Conservation (phyloP, 2,113 vertebrate species). For the Gasterosteus aculeatus region DNA sequence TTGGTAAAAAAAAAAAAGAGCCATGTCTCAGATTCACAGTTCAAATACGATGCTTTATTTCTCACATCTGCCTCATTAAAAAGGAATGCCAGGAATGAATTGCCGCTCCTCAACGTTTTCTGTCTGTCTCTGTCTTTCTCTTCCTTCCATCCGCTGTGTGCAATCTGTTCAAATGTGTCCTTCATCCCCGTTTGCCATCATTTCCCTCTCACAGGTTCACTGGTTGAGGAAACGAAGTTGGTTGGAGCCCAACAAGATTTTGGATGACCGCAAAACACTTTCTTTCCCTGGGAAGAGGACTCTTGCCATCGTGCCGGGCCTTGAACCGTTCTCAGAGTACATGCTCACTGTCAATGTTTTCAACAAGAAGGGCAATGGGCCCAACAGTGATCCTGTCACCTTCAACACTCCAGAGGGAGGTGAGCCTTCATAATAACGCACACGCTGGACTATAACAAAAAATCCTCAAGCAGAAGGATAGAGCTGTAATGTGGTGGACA, state of each 20-base stretch:
- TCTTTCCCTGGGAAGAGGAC: slow-evolving; percentile 85
- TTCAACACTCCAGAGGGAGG: slow-evolving; percentile 96
- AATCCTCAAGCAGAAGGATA: not conserved
- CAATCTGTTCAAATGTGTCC: not conserved
- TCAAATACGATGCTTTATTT: slow-evolving; percentile 1
- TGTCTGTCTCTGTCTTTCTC: not conserved
- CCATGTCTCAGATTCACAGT: not conserved
- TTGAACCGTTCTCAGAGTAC: slow-evolving; percentile 93
- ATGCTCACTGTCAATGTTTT: slow-evolving; percentile 87
- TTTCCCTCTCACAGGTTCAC: slow-evolving; percentile 81
- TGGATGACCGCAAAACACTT: slow-evolving; percentile 83
- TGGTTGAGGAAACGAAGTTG: slow-evolving; percentile 87
- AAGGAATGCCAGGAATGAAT: not conserved
- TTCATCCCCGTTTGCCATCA: slow-evolving; percentile 3
- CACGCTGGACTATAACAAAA: not conserved
- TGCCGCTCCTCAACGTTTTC: slow-evolving; percentile 1
- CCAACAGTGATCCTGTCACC: slow-evolving; percentile 83
- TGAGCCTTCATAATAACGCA: slow-evolving; percentile 66
- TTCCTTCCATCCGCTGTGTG: not conserved
- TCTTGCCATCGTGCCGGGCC: slow-evolving; percentile 85
- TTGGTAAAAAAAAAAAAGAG: not conserved
- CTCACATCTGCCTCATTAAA: slow-evolving; percentile 10
- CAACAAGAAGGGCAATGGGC: slow-evolving; percentile 91
- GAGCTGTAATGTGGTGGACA: not conserved
- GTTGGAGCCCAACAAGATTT: slow-evolving; percentile 82